Evolutionary conservation across 2,113 vertebrate species (phyloP), one percentile per base, ranked within the genome.

Genomic region (Zingel zingel): DNA sequence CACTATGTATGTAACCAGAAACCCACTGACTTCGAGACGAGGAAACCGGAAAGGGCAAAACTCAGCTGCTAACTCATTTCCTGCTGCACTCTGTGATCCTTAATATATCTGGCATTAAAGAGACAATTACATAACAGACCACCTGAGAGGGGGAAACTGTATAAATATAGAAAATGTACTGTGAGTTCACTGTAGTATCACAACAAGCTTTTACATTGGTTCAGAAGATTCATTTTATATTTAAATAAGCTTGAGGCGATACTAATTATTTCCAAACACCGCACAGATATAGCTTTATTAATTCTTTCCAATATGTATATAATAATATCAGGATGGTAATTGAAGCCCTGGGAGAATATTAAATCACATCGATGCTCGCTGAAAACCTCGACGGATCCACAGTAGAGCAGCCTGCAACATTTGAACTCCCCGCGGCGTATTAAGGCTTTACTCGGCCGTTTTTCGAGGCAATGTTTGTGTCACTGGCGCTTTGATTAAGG

Each of bases 401-500:
- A 2, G 54, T 39, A 2, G 18, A 51, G 50, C 30, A 69, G 71
- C 72, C 48, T 6, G 7, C 5, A 33, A 53, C 39, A 27, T 21
- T 21, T 2, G 53, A 21, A 21, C 30, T 64, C 75, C 53, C 50
- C 3, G 81, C 19, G 18, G 69, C 66, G 62, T 53, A 33, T 77
- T 77, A 66, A 68, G 64, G 62, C 53, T 70, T 77, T 58, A 57
- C 64, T 63, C 30, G 19, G 82, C 79, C 81, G 56, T 74, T 85
- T 88, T 86, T 75, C 68, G 81, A 89, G 78, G 70, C 79, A 16
- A 74, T 77, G 77, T 89, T 90, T 88, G 85, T 86, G 87, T 85
- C 73, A 77, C 59, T 62, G 84, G 43, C 13, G 54, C 83, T 91
- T 85, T 87, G 89, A 94, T 93, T 93, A 88, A 86, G 80, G 61